Evolutionary conservation across 2,113 vertebrate genomes (phyloP), one percentile per base, ranked within the genome.

Genomic region (Naja naja): DNA sequence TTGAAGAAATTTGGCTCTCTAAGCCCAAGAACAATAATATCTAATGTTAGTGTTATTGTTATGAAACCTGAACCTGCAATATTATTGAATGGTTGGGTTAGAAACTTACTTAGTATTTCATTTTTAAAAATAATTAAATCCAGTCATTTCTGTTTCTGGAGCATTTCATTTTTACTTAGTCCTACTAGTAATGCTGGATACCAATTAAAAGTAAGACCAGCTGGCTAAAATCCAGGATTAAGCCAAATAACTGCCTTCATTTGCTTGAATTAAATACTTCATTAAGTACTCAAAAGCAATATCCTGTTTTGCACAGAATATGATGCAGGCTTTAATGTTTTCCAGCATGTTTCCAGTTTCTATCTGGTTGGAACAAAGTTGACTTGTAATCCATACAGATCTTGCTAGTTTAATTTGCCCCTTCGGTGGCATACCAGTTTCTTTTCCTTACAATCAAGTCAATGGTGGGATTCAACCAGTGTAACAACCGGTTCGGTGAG

Each of bases 221-320:
- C 89, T 87, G 49, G 89, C n/a, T 90, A 43, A 56, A 90, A 64
- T 90, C 88, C 92, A 93, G 81, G 89, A 87, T 87, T 81, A 81
- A 58, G 86, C 89, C 55, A 90, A 90, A 89, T 90, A 90, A 93
- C 90, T 90, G 81, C 81, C 81, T 93, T 85, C 87, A 86, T 93
- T 81, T 43, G 89, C 81, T 93, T 27, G 89, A 90, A 93, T 93
- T 93, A 93, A 93, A 90, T 90, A 56, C 90, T 58, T 90, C 89
- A 87, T 93, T 93, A 87, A 87, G 89, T 25, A 47, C 25, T 53
- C 54, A 60, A 93, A 93, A 93, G 89, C 74, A 93, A 90, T 93
- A 90, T 93, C 92, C 89, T 93, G 81, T 64, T 89, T 93, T 89
- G 87, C 34, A 87, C 81, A 87, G 92, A 93, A 30, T 47, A 93